phyloP scores from a whole-genome alignment of 1,140 invertebrate genomes.

The Drusus annulatus region DNA sequence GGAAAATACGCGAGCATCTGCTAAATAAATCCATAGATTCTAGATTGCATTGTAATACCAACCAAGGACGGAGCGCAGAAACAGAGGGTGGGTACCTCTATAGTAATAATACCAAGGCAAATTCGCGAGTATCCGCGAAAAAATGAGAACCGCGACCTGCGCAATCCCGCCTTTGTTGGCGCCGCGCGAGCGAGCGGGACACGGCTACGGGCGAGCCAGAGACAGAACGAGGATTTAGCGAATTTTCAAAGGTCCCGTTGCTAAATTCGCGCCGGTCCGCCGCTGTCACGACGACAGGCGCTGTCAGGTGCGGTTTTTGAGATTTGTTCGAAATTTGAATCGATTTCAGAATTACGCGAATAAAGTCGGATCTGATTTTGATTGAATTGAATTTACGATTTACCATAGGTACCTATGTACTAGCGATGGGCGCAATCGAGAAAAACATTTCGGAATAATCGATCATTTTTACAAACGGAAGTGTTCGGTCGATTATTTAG shows the following conservation, averaged over 20 bases:
- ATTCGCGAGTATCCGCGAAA: conserved; percentile 40
- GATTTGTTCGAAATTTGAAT: conserved; percentile 3
- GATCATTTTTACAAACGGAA: too few relatives aligned
- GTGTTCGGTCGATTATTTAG: too few relatives aligned
- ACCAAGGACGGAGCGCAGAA: too few relatives aligned
- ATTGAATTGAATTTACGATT: too few relatives aligned
- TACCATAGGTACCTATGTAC: too few relatives aligned
- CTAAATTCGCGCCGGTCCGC: conserved; percentile 21
- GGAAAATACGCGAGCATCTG: too few relatives aligned
- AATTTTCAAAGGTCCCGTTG: conserved; percentile 33
- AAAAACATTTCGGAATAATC: too few relatives aligned
- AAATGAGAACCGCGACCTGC: conserved; percentile 44
- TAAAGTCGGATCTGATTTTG: too few relatives aligned
- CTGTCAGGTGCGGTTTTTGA: not conserved
- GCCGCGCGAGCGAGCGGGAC: conserved; percentile 3
- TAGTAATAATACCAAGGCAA: not conserved
- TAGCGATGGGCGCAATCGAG: too few relatives aligned
- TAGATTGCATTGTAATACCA: too few relatives aligned
- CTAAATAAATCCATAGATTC: too few relatives aligned
- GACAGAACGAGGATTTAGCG: not conserved
- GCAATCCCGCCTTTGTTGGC: conserved; percentile 34
- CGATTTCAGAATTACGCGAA: not conserved
- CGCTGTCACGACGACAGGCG: conserved; percentile 10
- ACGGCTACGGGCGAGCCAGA: not conserved
- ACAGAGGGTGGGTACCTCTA: not conserved